These are phyloP conservation scores for Halictus rubicundus DNA, from an alignment of 1,140 invertebrate species.

Conservation along the genomic window DNA sequence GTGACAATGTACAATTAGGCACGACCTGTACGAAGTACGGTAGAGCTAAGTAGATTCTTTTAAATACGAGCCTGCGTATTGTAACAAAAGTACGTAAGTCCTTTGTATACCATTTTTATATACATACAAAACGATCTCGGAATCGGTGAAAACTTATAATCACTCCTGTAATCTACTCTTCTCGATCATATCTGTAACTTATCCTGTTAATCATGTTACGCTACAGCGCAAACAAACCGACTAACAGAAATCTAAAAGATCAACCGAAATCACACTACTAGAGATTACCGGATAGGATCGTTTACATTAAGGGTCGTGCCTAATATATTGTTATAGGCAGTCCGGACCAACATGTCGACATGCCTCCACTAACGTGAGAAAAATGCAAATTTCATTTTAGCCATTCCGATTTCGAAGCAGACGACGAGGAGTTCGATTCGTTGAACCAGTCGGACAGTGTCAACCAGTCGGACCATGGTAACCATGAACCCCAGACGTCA, in stretches of 20 bases:
- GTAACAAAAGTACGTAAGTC: constrained; percentile 52
- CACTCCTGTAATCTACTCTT: not conserved
- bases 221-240: constrained; percentile 6
- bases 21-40: constrained; percentile 67
- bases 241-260: not conserved
- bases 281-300: not conserved
- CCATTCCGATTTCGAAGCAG: constrained; percentile 84
- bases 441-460: constrained; percentile 76
- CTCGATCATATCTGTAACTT: not conserved
- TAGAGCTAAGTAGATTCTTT: constrained; percentile 62
- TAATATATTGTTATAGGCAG: constrained; percentile 53
- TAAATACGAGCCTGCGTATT: constrained; percentile 52
- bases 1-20: constrained; percentile 60
- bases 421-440: constrained; percentile 82
- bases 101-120: constrained; percentile 25
- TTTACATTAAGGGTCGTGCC: constrained; percentile 60
- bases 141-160: not conserved
- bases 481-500: constrained; percentile 65
- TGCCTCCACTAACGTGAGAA: constrained; percentile 29
- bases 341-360: not conserved
- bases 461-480: constrained; percentile 69
- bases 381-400: constrained; percentile 65
- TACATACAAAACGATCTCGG: constrained; percentile 1
- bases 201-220: not conserved
- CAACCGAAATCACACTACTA: not conserved